These are phyloP conservation scores for Apis cerana DNA, from an alignment of 1,140 invertebrate species.

Conservation along the genomic window DNA sequence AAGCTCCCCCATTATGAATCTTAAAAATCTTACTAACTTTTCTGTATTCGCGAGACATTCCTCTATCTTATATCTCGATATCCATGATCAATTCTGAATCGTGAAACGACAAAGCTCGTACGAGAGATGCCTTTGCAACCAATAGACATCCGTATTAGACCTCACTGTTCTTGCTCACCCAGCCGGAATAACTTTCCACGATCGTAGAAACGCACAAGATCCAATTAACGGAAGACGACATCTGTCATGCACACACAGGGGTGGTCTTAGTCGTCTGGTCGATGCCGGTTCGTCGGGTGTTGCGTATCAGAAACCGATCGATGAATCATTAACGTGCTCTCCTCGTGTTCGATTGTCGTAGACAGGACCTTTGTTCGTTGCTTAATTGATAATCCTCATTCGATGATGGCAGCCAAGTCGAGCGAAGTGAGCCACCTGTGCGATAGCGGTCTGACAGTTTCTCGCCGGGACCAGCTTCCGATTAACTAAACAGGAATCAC, in stretches of 20 bases:
- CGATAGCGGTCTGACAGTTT: slow-evolving; percentile 27
- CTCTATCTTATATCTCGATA: too few species aligned
- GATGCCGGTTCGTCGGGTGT: slow-evolving; percentile 14
- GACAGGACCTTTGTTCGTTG: slow-evolving; percentile 62
- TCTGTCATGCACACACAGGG: slow-evolving; percentile 42
- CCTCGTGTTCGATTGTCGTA: slow-evolving; percentile 46
- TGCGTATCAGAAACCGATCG: slow-evolving; percentile 50
- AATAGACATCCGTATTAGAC: not conserved
- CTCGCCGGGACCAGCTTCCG: slow-evolving; percentile 18
- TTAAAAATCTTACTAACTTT: too few species aligned
- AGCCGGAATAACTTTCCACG: slow-evolving; percentile 32
- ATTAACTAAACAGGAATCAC: slow-evolving; percentile 42
- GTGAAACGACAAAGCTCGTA: not conserved
- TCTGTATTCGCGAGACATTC: too few species aligned
- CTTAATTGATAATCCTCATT: slow-evolving; percentile 63
- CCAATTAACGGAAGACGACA: slow-evolving; percentile 61
- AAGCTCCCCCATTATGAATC: too few species aligned
- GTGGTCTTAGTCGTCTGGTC: not conserved
- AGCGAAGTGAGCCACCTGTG: slow-evolving; percentile 28
- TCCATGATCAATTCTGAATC: not conserved
- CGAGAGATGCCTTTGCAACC: not conserved
- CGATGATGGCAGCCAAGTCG: slow-evolving; percentile 48
- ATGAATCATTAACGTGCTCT: slow-evolving; percentile 61
- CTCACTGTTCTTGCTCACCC: not conserved
- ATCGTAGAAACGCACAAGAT: slow-evolving; percentile 36